Base-by-base conservation (phyloP, 2,113 vertebrate genomes). In the Herpetotheres cachinnans region DNA sequence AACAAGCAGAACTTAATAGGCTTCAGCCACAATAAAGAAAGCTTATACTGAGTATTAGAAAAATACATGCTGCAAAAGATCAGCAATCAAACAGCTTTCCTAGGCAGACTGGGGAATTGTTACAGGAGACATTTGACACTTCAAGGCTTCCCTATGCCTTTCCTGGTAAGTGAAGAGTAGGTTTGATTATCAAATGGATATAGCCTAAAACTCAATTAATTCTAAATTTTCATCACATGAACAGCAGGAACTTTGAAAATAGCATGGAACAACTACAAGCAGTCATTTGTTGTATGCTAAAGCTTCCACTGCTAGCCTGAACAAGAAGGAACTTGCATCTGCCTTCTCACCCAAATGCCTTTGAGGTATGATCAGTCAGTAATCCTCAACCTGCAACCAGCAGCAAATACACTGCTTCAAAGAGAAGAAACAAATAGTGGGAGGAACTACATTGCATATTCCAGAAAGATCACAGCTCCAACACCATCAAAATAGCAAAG, bases 281-380 rank as follows among this genome's bases (percentile, higher is more conserved):
- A 84, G 61, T 42, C 27, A 55, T 82, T 87, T 70, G 34, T 58
- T 62, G 22, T 65, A 58, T 15, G 58, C 56, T 86, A 78, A 21
- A 95, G 38, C 36, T 90, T 91, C 86, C 66, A 80, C 67, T 70
- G 71, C 91, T 54, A 79, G 94, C n/a, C 78, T 65, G 73, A 82
- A 88, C 97, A 97, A 94, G 97, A 93, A 73, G 40, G 25, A 93
- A 96, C 95, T 83, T 66, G 93, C 40, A 76, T 38, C 27, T 93
- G 90, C 90, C 89, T 95, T 91, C 84, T 97, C 91, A 94, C 86
- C 86, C 86, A 96, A 89, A 97, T 97, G 94, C 93, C 96, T 95
- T 72, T 76, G 67, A 67, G 91, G 91, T 56, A 78, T 76, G 63
- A 55, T 47, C 89, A 92, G 93, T 47, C 89, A 92, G 93, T 70